Percentiles rank a stretch among this genome's conserved stretches.
phyloP scores from a whole-genome alignment of 1,140 invertebrate species.

The Pissodes strobi region DNA sequence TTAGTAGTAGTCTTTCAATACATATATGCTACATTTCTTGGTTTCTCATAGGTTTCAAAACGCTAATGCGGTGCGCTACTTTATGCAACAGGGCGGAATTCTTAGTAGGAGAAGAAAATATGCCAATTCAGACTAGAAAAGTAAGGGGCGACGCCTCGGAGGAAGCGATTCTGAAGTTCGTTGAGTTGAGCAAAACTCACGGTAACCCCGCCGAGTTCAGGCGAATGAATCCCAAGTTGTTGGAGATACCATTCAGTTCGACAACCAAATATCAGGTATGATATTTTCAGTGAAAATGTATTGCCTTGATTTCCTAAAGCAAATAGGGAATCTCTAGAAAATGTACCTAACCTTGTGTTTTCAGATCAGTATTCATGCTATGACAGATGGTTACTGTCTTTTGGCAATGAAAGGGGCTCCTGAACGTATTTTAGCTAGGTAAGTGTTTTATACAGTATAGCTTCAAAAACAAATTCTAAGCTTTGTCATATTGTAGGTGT shows the following conservation, averaged over 20 bases:
- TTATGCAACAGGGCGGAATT: constrained; percentile 84
- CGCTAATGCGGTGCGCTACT: constrained; percentile 66
- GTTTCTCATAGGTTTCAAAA: constrained; percentile 53
- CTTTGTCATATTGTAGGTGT: constrained; percentile 60
- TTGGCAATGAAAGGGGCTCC: constrained; percentile 92
- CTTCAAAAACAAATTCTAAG: too few relatives aligned
- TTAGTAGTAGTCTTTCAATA: too few relatives aligned
- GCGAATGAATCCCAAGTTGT: constrained; percentile 69
- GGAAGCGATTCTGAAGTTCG: constrained; percentile 78
- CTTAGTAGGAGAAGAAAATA: constrained; percentile 64
- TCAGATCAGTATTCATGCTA: constrained; percentile 48
- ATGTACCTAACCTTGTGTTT: too few relatives aligned
- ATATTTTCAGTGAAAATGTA: constrained; percentile 40
- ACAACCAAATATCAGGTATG: constrained; percentile 62
- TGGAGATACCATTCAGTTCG: constrained; percentile 82
- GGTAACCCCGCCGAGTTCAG: constrained; percentile 62
- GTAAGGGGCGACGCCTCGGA: constrained; percentile 82
- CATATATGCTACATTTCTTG: too few relatives aligned
- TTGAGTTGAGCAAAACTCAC: constrained; percentile 68
- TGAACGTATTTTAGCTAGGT: constrained; percentile 77
- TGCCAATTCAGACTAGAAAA: constrained; percentile 61
- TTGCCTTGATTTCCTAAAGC: too few relatives aligned
- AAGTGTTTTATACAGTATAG: neutral
- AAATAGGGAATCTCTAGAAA: too few relatives aligned
- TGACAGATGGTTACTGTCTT: constrained; percentile 53